Evolutionary conservation across 2,113 vertebrate genomes (phyloP).

Genomic region (Plestiodon gilberti): DNA sequence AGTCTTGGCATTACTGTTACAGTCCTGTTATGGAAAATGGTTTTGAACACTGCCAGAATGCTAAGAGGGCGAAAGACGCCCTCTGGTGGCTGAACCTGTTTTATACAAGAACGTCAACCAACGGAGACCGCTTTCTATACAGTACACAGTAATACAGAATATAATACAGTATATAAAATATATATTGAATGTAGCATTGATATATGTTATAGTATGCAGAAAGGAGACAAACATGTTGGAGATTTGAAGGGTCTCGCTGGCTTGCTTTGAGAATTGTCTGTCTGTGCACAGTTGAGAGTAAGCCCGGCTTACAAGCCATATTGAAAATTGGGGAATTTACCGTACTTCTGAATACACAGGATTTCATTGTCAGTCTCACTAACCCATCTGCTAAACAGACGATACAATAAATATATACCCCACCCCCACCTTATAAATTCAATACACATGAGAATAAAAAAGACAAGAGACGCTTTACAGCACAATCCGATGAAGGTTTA

Average conservation of each 20-base stretch:
- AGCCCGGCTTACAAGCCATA: too few species aligned
- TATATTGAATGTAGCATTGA: not conserved
- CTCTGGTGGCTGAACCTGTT: not conserved
- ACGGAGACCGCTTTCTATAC: accelerated
- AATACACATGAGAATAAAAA: too few species aligned
- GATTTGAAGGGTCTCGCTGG: not conserved
- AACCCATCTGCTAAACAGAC: too few species aligned
- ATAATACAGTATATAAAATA: accelerated
- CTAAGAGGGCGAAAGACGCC: not conserved
- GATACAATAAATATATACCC: too few species aligned
- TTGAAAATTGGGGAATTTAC: too few species aligned
- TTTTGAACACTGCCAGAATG: not conserved
- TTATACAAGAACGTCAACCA: accelerated
- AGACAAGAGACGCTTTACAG: too few species aligned
- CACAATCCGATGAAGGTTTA: too few species aligned
- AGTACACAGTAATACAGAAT: not conserved
- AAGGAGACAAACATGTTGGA: not conserved
- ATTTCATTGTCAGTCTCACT: too few species aligned
- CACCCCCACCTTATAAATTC: too few species aligned
- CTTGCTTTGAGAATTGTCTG: not conserved
- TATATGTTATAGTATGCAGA: not conserved
- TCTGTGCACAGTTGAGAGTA: too few species aligned
- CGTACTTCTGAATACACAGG: too few species aligned
- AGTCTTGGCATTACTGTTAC: not conserved
- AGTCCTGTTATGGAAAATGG: not conserved